Conservation (phyloP, 2,888 invertebrate species). For the Conops quadrifasciatus region DNA sequence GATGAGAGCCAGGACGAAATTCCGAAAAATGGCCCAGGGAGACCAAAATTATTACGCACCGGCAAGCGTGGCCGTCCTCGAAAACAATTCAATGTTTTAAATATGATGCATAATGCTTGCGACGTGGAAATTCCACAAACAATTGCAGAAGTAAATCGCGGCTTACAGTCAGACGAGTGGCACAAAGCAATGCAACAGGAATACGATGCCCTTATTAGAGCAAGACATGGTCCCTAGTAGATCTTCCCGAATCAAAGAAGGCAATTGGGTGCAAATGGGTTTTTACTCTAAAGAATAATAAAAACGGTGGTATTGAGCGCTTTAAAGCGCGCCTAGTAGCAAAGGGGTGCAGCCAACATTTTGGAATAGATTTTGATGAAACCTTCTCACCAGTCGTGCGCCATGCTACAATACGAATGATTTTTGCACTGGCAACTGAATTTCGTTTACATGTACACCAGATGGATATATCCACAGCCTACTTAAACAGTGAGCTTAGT, state of each 20-base stretch:
- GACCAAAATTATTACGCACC: not conserved
- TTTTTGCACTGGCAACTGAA: slow-evolving; percentile 45
- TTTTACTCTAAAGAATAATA: slow-evolving; percentile 38
- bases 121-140: too few relatives aligned
- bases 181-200: slow-evolving; percentile 43
- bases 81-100: slow-evolving; percentile 17
- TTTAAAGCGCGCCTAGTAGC: slow-evolving; percentile 42
- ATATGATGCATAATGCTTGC: too few relatives aligned
- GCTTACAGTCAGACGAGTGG: slow-evolving; percentile 39
- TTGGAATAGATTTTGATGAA: slow-evolving; percentile 31
- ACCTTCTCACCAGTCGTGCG: slow-evolving; percentile 43
- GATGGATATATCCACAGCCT: slow-evolving; percentile 45
- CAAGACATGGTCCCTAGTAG: slow-evolving; percentile 40
- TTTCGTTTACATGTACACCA: slow-evolving; percentile 43
- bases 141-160: not conserved
- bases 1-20: not conserved
- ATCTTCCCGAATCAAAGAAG: slow-evolving; percentile 36
- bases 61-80: not conserved
- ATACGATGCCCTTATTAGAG: slow-evolving; percentile 43
- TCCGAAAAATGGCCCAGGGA: slow-evolving; percentile 11
- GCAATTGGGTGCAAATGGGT: slow-evolving; percentile 45
- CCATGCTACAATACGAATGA: slow-evolving; percentile 41
- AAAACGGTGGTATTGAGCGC: slow-evolving; percentile 37
- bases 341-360: slow-evolving; percentile 41
- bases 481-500: slow-evolving; percentile 43